Base-by-base conservation (phyloP, 2,113 vertebrate species). In the Oceanodroma tethys region DNA sequence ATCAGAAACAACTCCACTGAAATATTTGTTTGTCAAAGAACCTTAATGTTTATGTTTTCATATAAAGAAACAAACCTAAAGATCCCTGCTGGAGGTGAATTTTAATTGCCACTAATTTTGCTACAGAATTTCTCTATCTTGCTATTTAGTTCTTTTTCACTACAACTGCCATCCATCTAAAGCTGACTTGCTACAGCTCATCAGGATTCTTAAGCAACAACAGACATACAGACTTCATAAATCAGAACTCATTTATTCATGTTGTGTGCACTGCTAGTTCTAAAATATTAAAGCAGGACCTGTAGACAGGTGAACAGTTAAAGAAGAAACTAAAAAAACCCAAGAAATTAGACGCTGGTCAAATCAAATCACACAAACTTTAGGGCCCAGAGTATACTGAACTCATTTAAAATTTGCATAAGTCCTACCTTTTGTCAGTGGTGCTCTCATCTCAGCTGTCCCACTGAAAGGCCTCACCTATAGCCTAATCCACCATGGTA, bases 351-450 rank as follows among this genome's bases (percentile, higher is more conserved):
- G 26, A 23, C 9, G 66, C 15, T 70, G 14, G 42, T 73, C 43
- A 75, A 67, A 72, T 68, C 13, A 83, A 83, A 36, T 63, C 34
- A 56, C 32, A 50, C 38, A 68, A 63, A 50, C 17, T 40, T 62
- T 23, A 76, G 40, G 53, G 6, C 10, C 19, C 26, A 47, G 42
- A 73, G 11, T 32, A 68, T 11, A 29, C 6, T 32, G 9, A 29
- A 65, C 34, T 52, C 0, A 17, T 60, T 59, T 81, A 40, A 76
- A 59, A 66, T 55, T 21, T 21, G 14, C 1, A 0, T 16, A n/a
- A 53, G 3, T 40, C 32, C 20, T 56, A 62, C 42, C 30, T 68
- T 74, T 50, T 23, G 40, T 29, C 47, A 55, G 22, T 36, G 48
- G 52, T 62, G 10, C 9, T 73, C 11, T 70, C 29, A 26, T 22